A percentile compares a stretch with the other conserved stretches of the same genome.
phyloP scores from a whole-genome alignment of 2,797 vertebrate genomes.

The Tarsius wallacei region DNA sequence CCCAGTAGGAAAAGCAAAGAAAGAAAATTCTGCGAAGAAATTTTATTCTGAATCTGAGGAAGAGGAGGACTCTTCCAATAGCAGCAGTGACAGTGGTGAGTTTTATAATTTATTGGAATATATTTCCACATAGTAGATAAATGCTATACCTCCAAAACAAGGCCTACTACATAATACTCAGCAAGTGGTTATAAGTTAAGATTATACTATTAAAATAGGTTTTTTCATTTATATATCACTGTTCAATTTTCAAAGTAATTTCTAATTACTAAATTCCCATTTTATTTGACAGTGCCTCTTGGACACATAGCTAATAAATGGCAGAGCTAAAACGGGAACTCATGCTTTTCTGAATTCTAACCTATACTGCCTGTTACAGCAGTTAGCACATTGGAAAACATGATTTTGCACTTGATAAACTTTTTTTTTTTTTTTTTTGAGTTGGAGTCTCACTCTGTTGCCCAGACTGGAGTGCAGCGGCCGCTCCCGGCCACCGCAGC shows the following conservation, averaged over 20 bases:
- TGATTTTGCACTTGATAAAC: conserved; percentile 52
- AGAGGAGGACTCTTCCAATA: conserved; percentile 92
- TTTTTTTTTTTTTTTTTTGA: too few relatives aligned
- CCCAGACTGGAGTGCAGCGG: too few relatives aligned
- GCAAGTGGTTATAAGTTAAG: not conserved
- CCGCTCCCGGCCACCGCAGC: too few relatives aligned
- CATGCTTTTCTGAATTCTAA: conserved; percentile 25
- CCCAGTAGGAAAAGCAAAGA: conserved; percentile 91
- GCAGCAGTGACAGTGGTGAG: conserved; percentile 91
- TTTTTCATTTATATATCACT: not conserved
- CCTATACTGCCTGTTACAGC: not conserved
- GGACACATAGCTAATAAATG: conserved; percentile 19
- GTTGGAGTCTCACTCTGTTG: too few relatives aligned
- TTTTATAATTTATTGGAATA: conserved; percentile 57
- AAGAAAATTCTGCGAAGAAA: conserved; percentile 92
- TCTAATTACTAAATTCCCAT: not conserved
- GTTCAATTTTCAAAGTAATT: conserved; percentile 39
- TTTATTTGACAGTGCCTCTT: conserved; percentile 10
- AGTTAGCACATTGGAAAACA: not conserved
- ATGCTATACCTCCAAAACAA: not conserved
- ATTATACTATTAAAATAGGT: not conserved
- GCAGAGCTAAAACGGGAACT: not conserved
- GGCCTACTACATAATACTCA: not conserved
- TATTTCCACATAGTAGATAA: not conserved
- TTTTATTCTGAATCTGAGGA: conserved; percentile 96